Base-by-base conservation (phyloP, 2,113 vertebrate species). In the Catharus fuscescens region DNA sequence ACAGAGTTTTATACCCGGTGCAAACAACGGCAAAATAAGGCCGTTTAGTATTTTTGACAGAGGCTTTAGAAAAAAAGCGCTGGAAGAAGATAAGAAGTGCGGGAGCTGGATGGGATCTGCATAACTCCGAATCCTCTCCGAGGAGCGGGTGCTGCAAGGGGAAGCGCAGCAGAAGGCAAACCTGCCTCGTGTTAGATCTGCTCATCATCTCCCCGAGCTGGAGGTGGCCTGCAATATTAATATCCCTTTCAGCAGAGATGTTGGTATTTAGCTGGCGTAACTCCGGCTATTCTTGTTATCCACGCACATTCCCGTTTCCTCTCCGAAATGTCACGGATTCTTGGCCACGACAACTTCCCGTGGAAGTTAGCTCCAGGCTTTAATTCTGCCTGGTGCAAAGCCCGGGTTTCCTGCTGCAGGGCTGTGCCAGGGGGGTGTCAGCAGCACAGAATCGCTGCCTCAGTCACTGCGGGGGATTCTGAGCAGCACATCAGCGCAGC, bases 221-320 rank as follows among this genome's bases (percentile, higher is more conserved):
- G 81, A 88, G 66, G 28, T 62, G 82, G 77, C 65, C 83, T 80
- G 84, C 83, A 81, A 48, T 81, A 64, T 84, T 71, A 81, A 56
- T 76, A 64, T 24, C 40, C 9, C 84, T 89, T 91, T 81, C 73
- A 50, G 66, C 59, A 40, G 45, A 67, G 21, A 34, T 23, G 70
- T n/a, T 95, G 91, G 66, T 89, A 87, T 95, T 95, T 88, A 90
- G 94, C 87, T 66, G 81, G 29, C 47, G 32, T 47, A 77, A 54
- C 91, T 80, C 70, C 18, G 1, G 89, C 85, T 94, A 80, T 91
- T 95, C 85, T 91, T 31, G 62, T 86, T 95, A 82, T 25, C 90
- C 31, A 0, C 3, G 23, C 79, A 34, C 62, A 17, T 23, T 54
- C 52, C 53, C 15, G 72, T 60, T 96, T 93, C 95, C 93, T 94